Evolutionary conservation across 2,797 vertebrate genomes (phyloP).

Genomic region (Rhabdomys pumilio): DNA sequence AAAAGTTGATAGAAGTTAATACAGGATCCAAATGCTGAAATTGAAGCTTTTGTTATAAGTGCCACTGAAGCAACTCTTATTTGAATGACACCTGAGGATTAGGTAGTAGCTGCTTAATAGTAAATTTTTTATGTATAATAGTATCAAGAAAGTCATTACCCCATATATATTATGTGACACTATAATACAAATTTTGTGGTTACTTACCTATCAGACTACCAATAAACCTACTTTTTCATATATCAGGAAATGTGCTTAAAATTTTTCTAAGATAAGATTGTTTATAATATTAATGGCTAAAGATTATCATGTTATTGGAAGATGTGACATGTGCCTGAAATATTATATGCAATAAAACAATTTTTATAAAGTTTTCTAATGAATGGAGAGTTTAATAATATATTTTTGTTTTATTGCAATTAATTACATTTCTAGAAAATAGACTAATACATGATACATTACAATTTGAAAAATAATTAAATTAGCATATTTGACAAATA

Average conservation of each 20-base stretch:
- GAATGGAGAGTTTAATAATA: neutral
- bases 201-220: neutral
- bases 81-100: slow-evolving; percentile 9
- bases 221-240: neutral
- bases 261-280: neutral
- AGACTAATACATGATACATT: slow-evolving; percentile 6
- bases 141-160: neutral
- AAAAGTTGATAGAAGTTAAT: neutral
- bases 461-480: neutral
- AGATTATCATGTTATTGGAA: neutral
- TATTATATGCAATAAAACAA: neutral
- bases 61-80: neutral
- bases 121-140: neutral
- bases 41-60: neutral
- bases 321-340: slow-evolving; percentile 17
- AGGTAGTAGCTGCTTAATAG: neutral
- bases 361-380: slow-evolving; percentile 8
- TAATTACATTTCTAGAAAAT: neutral
- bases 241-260: neutral
- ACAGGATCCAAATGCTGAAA: neutral
- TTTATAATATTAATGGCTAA: slow-evolving; percentile 15
- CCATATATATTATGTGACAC: neutral
- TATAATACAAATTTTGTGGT: slow-evolving; percentile 4
- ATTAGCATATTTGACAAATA: neutral
- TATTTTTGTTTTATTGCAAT: neutral